Evolutionary conservation across 1,140 invertebrate genomes (phyloP).

Genomic region (Magallana angulata): DNA sequence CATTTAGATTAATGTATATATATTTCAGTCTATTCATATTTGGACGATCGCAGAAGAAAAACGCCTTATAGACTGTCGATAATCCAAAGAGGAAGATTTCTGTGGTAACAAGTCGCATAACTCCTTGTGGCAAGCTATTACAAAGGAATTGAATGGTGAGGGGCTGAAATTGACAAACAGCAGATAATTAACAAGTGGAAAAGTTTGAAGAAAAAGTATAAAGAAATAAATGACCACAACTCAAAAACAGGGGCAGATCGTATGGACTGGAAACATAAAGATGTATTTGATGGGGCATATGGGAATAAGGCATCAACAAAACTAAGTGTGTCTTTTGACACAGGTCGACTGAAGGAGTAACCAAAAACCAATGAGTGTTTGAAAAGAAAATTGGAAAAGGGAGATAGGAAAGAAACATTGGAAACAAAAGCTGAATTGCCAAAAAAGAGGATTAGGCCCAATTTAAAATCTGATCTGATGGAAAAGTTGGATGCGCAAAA

Average conservation of each 20-base stretch:
- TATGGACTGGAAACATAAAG: constrained; percentile 36
- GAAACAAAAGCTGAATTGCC: not conserved
- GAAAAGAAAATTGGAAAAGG: too few species aligned
- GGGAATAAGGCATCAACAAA: constrained; percentile 36
- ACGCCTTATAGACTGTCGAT: not conserved
- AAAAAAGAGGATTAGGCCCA: not conserved
- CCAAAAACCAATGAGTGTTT: not conserved
- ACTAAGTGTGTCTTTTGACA: not conserved
- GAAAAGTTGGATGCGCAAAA: not conserved
- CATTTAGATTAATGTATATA: not conserved
- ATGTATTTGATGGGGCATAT: constrained; percentile 32
- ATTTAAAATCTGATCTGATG: not conserved
- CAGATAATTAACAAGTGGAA: constrained; percentile 44
- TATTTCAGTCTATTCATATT: not conserved
- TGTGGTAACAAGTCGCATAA: not conserved
- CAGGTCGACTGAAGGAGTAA: not conserved
- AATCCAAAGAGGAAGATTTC: not conserved
- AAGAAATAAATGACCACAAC: constrained; percentile 35
- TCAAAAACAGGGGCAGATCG: constrained; percentile 28
- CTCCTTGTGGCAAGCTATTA: constrained; percentile 10
- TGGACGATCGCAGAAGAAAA: not conserved
- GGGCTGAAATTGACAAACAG: constrained; percentile 26
- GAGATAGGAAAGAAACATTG: not conserved
- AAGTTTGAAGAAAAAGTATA: constrained; percentile 40
- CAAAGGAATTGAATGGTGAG: not conserved